Evolutionary conservation across 2,888 invertebrate species (phyloP), one percentile per base, ranked within the genome.

Genomic region (Hedychridium roseum): DNA sequence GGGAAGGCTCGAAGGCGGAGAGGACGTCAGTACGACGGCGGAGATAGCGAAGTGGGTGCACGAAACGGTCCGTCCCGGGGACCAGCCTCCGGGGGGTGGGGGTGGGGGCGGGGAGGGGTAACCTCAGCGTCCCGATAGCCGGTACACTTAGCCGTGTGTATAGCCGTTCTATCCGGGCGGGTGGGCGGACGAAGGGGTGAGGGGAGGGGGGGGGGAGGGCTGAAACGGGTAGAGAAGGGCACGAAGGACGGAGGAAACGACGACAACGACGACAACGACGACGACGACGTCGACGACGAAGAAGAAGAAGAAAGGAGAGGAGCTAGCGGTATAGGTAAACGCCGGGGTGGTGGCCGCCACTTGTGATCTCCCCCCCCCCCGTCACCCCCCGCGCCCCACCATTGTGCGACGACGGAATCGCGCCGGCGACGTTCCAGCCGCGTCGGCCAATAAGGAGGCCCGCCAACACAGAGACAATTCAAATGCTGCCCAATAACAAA

Each of bases 401-500:
- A n/a, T n/a, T n/a, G n/a, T n/a, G n/a, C n/a, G 66, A 64, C 67
- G 61, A 57, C 60, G 60, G 66, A 68, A 64, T 66, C 70, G 68
- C 69, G 70, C 70, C 68, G 66, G 64, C 66, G 65, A 68, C 63
- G 65, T 66, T 57, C 64, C n/a, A n/a, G n/a, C n/a, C 57, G 59
- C 62, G 59, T 59, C 52, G 54, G 74, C 76, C 77, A 76, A 77
- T 76, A 73, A 76, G 76, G 66, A 74, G 73, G 67, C 60, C 64
- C 63, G 62, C 68, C 70, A 64, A 71, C 76, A 75, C 70, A 71
- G 68, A 72, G 74, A 76, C 75, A 73, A 76, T 75, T 76, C 74
- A 71, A 76, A 75, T 76, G 74, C 73, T 71, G 70, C 68, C 77
- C 78, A 78, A 77, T 77, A 76, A 77, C 78, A 78, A 78, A 76